Conservation (phyloP, 2,113 vertebrate genomes). For the Campylomormyrus tamandua region DNA sequence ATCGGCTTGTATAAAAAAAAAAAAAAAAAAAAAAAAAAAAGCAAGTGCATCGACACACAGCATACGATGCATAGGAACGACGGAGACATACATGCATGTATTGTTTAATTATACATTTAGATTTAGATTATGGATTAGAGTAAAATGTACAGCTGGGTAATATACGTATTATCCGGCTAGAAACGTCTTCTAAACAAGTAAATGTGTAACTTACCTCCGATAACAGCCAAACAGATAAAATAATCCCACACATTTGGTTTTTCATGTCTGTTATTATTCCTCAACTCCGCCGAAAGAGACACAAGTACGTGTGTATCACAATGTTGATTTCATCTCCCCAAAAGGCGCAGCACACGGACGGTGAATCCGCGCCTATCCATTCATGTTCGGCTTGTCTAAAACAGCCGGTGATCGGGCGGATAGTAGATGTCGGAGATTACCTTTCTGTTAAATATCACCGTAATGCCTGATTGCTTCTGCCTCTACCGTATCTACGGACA, state of each 20-base stretch:
- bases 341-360: not conserved
- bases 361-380: not conserved
- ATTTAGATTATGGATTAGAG: not conserved
- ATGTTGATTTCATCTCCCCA: not conserved
- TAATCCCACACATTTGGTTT: not conserved
- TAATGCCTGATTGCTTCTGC: not conserved
- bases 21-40: not conserved
- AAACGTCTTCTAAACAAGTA: not conserved
- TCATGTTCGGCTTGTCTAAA: not conserved
- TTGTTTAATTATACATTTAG: not conserved
- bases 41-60: not conserved
- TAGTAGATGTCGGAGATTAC: not conserved
- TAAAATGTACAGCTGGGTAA: not conserved
- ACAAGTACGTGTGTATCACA: not conserved
- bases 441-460: not conserved
- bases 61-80: not conserved
- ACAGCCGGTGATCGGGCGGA: not conserved
- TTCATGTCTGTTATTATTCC: not conserved
- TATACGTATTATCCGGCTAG: not conserved
- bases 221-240: not conserved
- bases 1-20: not conserved
- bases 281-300: not conserved
- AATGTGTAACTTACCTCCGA: constrained; percentile 6
- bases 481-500: not conserved
- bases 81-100: not conserved